Percentiles rank a stretch among this genome's conserved stretches.
These are phyloP conservation scores for Sceloporus tristichus DNA, from an alignment of 2,113 vertebrate species.

Conservation along the genomic window DNA sequence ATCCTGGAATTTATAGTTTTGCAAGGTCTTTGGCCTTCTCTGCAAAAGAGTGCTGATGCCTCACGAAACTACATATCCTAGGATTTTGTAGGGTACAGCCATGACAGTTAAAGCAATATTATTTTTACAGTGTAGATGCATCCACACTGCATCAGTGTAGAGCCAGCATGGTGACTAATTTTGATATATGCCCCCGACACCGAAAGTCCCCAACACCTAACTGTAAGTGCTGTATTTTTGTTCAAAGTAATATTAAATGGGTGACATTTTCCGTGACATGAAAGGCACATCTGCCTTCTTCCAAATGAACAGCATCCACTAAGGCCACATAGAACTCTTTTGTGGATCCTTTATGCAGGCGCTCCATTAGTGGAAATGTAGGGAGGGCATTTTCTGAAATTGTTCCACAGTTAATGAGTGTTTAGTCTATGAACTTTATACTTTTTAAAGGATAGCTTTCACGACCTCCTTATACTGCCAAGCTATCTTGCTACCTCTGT, in stretches of 20 bases:
- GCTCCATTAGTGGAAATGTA: not conserved
- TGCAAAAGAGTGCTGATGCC: too few relatives aligned
- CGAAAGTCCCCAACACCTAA: too few relatives aligned
- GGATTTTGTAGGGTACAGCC: too few relatives aligned
- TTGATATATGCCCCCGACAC: too few relatives aligned
- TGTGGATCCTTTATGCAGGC: not conserved
- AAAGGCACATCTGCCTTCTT: not conserved
- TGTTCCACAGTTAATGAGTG: not conserved
- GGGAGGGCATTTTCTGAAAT: not conserved
- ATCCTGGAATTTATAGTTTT: too few relatives aligned
- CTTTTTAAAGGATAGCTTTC: not conserved
- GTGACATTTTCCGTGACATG: not conserved
- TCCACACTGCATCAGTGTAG: too few relatives aligned
- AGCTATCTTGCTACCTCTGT: not conserved
- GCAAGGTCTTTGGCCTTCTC: too few relatives aligned
- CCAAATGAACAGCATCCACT: not conserved
- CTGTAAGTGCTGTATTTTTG: not conserved
- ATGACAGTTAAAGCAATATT: too few relatives aligned
- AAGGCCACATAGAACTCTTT: not conserved
- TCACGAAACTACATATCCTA: too few relatives aligned
- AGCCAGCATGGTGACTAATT: too few relatives aligned
- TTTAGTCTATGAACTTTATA: too few relatives aligned
- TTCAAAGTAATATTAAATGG: not conserved
- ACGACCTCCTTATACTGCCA: not conserved
- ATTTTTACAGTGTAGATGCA: too few relatives aligned